These are phyloP conservation scores for Mormyrops attenuatus DNA, from an alignment of 2,797 vertebrate genomes.

Conservation along the genomic window DNA sequence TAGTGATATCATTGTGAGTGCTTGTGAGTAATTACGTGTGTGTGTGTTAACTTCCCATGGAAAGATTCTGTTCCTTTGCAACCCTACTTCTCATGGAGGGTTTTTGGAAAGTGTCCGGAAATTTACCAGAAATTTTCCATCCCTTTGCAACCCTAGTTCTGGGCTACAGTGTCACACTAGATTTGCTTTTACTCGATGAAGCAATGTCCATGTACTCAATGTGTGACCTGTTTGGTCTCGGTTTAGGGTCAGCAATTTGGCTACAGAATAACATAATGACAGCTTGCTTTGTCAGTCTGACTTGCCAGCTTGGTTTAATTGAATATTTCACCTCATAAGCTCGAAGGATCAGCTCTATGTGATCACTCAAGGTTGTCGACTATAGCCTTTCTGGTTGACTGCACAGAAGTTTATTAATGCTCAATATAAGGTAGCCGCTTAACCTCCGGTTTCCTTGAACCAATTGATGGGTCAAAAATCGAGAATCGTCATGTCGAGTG, in stretches of 20 bases:
- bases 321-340: background rate
- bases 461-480: background rate
- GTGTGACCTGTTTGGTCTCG: background rate
- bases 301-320: background rate
- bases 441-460: background rate
- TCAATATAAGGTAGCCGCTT: background rate
- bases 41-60: too few species aligned
- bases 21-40: too few species aligned
- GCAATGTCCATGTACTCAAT: background rate
- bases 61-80: too few species aligned
- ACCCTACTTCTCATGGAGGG: too few species aligned
- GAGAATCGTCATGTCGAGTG: background rate
- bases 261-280: background rate
- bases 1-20: too few species aligned
- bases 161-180: background rate
- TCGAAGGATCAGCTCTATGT: background rate
- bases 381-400: background rate
- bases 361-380: background rate
- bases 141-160: background rate
- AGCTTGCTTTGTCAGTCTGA: background rate
- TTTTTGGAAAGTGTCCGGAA: too few species aligned
- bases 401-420: background rate
- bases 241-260: background rate
- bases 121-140: too few species aligned
- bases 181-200: background rate